phyloP scores from a whole-genome alignment of 2,888 invertebrate species.

The Lithophane socia region DNA sequence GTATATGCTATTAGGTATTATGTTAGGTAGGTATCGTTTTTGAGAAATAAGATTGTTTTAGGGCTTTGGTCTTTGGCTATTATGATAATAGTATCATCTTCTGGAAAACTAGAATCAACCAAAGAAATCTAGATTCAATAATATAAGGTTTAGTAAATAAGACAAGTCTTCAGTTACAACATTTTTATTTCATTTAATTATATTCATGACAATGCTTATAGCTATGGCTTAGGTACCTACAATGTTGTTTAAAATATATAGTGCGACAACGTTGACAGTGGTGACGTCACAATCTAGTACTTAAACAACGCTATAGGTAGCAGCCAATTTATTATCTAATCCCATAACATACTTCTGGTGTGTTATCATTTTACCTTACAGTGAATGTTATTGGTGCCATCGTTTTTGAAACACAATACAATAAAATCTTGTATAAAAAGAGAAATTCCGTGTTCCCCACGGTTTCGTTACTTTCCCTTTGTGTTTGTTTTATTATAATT shows the following conservation, averaged over 20 bases:
- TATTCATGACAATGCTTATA: slow-evolving; percentile 69
- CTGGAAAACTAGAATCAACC: background rate
- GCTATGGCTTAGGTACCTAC: slow-evolving; percentile 63
- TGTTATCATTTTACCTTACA: slow-evolving; percentile 88
- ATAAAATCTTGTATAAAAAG: background rate
- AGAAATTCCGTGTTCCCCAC: too few relatives aligned
- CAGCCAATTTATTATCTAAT: slow-evolving; percentile 70
- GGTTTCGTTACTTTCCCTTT: background rate
- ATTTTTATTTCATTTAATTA: slow-evolving; percentile 70
- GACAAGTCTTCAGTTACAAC: slow-evolving; percentile 64
- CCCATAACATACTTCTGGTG: slow-evolving; percentile 83
- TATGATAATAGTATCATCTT: too few relatives aligned
- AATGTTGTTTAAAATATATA: slow-evolving; percentile 67
- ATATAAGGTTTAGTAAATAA: slow-evolving; percentile 22
- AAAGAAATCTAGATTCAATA: background rate
- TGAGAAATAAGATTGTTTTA: background rate
- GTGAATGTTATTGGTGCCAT: slow-evolving; percentile 78
- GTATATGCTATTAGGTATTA: background rate
- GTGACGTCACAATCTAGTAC: slow-evolving; percentile 53
- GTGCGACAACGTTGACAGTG: slow-evolving; percentile 41
- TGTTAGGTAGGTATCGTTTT: background rate
- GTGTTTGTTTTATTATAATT: background rate
- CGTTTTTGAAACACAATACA: slow-evolving; percentile 78
- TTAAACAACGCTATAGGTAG: slow-evolving; percentile 67
- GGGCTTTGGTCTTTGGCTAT: background rate